Evolutionary conservation across 1,140 invertebrate genomes (phyloP).

Genomic region (Macrostomum lignano): DNA sequence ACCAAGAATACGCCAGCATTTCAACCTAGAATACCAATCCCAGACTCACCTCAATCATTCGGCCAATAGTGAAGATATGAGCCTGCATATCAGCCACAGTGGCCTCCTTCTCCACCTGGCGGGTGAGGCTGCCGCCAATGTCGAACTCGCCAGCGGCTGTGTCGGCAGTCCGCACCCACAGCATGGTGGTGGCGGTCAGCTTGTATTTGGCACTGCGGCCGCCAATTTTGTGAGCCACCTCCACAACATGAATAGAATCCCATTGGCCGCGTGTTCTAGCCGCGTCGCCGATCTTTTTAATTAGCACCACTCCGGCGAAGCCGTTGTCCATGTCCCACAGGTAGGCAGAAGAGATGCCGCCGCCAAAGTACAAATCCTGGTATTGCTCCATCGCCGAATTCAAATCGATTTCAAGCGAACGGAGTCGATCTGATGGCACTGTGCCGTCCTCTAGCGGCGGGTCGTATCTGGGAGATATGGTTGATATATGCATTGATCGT

Average conservation of each 20-base stretch:
- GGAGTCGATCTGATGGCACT: conserved; percentile 74
- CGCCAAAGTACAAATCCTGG: conserved; percentile 96
- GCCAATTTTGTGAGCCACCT: conserved; percentile 68
- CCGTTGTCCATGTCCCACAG: conserved; percentile 85
- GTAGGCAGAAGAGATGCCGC: conserved; percentile 92
- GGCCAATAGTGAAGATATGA: conserved; percentile 88
- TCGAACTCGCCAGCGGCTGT: conserved; percentile 88
- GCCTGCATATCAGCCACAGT: conserved; percentile 55
- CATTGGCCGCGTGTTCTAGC: conserved; percentile 88
- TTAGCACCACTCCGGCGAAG: conserved; percentile 90
- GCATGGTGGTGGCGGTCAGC: conserved; percentile 88
- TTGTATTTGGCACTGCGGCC: conserved; percentile 87
- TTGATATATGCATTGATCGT: too few species aligned
- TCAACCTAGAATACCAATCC: too few species aligned
- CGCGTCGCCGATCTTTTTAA: conserved; percentile 89
- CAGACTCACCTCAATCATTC: conserved; percentile 36
- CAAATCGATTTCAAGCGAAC: conserved; percentile 82
- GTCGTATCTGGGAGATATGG: too few species aligned
- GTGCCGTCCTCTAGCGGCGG: conserved; percentile 88
- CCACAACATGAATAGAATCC: conserved; percentile 97
- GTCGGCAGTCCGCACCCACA: conserved; percentile 94
- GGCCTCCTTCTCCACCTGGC: conserved; percentile 66
- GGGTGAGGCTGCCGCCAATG: conserved; percentile 74
- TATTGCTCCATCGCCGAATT: conserved; percentile 96
- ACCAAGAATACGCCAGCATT: too few species aligned